A percentile compares a stretch with the other conserved stretches of the same genome.
phyloP scores from a whole-genome alignment of 2,113 vertebrate genomes.

The Apodemus sylvaticus region DNA sequence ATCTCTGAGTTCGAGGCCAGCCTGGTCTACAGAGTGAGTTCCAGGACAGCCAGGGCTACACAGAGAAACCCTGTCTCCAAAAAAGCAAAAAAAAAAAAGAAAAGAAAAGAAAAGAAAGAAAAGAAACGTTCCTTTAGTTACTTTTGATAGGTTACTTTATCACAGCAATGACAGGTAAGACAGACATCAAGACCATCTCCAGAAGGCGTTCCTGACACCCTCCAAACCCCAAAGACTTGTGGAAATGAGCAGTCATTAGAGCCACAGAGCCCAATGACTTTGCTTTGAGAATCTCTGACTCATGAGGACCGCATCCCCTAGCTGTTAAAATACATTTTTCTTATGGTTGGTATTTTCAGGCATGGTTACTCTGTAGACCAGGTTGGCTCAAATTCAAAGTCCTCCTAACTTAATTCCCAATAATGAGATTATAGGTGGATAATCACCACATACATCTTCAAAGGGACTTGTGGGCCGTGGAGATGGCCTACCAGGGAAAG shows the following conservation, averaged over 20 bases:
- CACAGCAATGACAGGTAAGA: not conserved
- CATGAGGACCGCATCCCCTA: too few species aligned
- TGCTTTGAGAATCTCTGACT: not conserved
- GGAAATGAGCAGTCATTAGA: not conserved
- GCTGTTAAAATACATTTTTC: not conserved
- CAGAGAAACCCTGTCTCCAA: not conserved
- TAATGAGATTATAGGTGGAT: not conserved
- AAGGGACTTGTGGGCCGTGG: not conserved
- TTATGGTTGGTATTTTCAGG: not conserved
- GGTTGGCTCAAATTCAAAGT: not conserved
- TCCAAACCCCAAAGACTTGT: not conserved
- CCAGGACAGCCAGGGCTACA: not conserved
- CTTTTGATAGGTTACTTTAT: not conserved
- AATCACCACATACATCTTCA: not conserved
- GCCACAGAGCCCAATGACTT: not conserved
- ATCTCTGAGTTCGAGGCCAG: not conserved
- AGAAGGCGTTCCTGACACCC: too few species aligned
- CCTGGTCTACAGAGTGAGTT: not conserved
- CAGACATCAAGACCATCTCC: not conserved
- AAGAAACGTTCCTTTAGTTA: not conserved
- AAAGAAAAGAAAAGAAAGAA: not conserved
- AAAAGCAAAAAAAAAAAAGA: not conserved
- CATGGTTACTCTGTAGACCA: not conserved
- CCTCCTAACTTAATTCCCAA: not conserved
- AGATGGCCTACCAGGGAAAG: not conserved